These are phyloP conservation scores for Limnephilus lunatus DNA, from an alignment of 2,888 invertebrate species.

Conservation along the genomic window DNA sequence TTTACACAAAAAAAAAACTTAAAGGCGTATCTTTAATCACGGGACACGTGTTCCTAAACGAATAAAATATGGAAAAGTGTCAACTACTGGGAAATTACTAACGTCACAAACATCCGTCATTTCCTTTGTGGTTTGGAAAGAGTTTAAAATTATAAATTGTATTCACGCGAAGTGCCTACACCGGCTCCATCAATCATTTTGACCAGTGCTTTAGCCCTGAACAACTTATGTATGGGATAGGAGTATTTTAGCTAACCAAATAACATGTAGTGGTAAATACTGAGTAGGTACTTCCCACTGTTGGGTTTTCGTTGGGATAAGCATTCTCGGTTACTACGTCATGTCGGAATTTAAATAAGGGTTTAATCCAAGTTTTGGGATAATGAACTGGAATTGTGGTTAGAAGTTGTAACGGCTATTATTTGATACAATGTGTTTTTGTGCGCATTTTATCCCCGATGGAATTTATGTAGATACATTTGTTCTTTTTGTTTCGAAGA, in stretches of 20 bases:
- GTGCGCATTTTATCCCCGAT: background rate
- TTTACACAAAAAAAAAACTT: background rate
- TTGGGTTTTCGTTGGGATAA: background rate
- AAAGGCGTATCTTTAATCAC: background rate
- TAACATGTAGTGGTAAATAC: background rate
- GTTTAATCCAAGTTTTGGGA: background rate
- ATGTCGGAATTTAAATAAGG: slow-evolving; percentile 25
- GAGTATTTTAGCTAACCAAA: background rate
- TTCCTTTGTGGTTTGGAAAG: slow-evolving; percentile 3
- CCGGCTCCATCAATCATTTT: slow-evolving; percentile 7
- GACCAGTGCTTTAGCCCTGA: slow-evolving; percentile 10
- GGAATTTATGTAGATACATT: background rate
- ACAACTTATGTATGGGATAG: background rate
- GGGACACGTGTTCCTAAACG: background rate
- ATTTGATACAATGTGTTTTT: background rate
- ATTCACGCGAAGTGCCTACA: background rate
- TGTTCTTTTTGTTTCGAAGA: too few relatives aligned
- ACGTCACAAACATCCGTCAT: slow-evolving; percentile 10
- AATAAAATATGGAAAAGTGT: background rate
- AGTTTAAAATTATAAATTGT: background rate
- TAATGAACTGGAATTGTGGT: background rate
- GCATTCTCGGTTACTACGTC: slow-evolving; percentile 40
- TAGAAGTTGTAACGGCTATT: background rate
- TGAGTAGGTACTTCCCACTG: background rate
- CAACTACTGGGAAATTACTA: background rate